Evolutionary conservation across 2,113 vertebrate species (phyloP).

Genomic region (Tichodroma muraria): DNA sequence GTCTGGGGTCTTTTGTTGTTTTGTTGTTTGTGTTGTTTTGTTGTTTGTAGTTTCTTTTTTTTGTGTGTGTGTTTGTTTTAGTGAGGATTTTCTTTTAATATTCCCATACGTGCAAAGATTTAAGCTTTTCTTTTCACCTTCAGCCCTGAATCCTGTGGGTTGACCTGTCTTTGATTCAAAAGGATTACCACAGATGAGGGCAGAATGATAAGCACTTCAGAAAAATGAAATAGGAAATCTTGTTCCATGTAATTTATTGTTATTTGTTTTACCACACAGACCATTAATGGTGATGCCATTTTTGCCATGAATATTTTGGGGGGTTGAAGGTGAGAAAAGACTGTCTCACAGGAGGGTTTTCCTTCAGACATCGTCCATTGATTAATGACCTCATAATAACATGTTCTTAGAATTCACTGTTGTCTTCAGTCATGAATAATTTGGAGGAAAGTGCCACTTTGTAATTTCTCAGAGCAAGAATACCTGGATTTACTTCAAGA

Average conservation of each 20-base stretch:
- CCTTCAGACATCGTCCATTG: neutral
- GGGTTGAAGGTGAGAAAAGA: neutral
- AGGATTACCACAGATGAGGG: neutral
- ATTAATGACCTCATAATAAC: neutral
- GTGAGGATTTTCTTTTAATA: neutral
- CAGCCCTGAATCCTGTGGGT: neutral
- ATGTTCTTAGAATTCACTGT: neutral
- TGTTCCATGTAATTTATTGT: neutral
- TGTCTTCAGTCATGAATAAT: neutral
- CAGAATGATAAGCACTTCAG: neutral
- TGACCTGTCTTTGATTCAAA: neutral
- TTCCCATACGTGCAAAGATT: neutral
- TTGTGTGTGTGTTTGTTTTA: neutral
- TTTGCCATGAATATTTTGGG: neutral
- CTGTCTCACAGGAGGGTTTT: neutral
- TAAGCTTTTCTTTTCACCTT: neutral
- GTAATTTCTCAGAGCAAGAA: neutral
- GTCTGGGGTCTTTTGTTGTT: rapidly evolving
- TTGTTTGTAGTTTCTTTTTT: too few species aligned
- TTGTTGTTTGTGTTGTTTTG: too few species aligned
- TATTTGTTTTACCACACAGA: neutral
- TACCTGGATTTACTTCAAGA: neutral
- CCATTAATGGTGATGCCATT: neutral
- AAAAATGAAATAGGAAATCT: neutral
- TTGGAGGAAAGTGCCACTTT: neutral